Evolutionary conservation across 2,888 invertebrate genomes (phyloP).

Genomic region (Zaprionus lineosus): DNA sequence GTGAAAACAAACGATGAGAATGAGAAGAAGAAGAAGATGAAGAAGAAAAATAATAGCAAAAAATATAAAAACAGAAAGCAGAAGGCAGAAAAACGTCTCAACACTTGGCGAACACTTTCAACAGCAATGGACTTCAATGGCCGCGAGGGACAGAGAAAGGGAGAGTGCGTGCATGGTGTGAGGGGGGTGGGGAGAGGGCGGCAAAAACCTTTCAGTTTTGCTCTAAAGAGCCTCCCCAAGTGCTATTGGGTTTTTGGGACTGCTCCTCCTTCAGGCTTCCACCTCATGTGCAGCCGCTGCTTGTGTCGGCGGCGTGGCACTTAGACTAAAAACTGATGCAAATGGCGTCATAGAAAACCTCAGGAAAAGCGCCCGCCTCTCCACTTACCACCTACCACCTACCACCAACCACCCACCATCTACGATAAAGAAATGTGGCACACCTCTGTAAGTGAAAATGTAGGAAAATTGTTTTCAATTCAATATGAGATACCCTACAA

Average conservation of each 20-base stretch:
- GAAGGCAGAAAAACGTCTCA: constrained; percentile 33
- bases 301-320: constrained; percentile 2
- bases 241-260: constrained; percentile 55
- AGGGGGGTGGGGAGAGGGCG: too few species aligned
- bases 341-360: constrained; percentile 9
- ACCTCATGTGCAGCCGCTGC: constrained; percentile 18
- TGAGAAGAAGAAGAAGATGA: too few species aligned
- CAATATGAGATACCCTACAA: neutral
- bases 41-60: too few species aligned
- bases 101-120: constrained; percentile 38
- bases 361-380: too few species aligned
- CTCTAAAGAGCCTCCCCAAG: constrained; percentile 33
- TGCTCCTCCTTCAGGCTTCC: constrained; percentile 10
- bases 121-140: constrained; percentile 30
- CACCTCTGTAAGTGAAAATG: constrained; percentile 21
- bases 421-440: constrained; percentile 14
- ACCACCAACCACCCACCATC: too few species aligned
- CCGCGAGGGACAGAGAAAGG: too few species aligned
- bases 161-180: too few species aligned
- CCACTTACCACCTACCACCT: too few species aligned
- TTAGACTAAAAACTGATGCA: constrained; percentile 5
- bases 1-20: too few species aligned
- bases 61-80: too few species aligned
- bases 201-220: constrained; percentile 45
- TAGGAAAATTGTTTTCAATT: neutral